Conservation (phyloP, 2,113 vertebrate species). For the Muntiacus reevesi region DNA sequence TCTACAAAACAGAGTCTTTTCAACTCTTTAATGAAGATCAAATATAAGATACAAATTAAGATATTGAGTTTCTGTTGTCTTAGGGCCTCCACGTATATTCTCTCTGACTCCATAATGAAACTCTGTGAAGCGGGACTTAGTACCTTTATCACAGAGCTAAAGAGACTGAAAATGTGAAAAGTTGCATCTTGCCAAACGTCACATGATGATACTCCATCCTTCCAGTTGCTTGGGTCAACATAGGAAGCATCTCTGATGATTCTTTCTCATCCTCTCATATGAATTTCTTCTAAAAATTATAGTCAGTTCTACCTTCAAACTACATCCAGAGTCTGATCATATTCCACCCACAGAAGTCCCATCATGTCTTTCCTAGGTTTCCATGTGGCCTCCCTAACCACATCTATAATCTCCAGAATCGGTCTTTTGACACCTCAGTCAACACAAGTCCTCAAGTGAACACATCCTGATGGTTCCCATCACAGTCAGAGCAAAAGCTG, state of each 20-base stretch:
- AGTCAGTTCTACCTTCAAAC: neutral
- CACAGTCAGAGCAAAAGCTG: neutral
- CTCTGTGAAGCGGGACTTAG: neutral
- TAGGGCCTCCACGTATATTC: neutral
- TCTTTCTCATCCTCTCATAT: neutral
- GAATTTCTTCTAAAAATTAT: neutral
- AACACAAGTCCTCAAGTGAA: neutral
- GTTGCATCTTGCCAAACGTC: neutral
- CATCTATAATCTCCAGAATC: neutral
- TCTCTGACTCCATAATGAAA: neutral
- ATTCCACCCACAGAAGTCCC: neutral
- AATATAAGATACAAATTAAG: neutral
- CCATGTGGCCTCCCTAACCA: neutral
- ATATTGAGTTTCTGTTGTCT: neutral
- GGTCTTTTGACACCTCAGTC: neutral
- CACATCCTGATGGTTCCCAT: neutral
- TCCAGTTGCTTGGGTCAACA: neutral
- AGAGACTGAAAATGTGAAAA: neutral
- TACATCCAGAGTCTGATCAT: neutral
- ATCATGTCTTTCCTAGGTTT: neutral
- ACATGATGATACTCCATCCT: neutral
- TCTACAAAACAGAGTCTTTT: neutral
- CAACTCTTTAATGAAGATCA: neutral
- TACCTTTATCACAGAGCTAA: neutral
- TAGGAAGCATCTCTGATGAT: rapidly evolving